These are phyloP conservation scores for Biston stratarius DNA, from an alignment of 2,888 invertebrate genomes.

Conservation along the genomic window DNA sequence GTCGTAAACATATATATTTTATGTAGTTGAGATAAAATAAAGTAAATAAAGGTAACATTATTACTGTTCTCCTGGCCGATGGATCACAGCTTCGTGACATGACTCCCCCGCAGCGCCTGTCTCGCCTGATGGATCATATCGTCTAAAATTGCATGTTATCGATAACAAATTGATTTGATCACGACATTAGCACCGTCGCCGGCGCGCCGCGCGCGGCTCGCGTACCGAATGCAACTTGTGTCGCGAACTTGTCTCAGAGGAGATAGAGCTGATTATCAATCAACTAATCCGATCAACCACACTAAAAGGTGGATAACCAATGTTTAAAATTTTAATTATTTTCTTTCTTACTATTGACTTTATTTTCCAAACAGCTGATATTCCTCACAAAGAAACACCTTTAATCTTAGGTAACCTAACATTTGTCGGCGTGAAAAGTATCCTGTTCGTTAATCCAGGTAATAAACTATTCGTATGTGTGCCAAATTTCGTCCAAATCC, in stretches of 20 bases:
- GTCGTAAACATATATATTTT: no score
- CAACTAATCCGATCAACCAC: neutral
- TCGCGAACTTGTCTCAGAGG: conserved; percentile 1
- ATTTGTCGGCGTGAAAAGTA: no score
- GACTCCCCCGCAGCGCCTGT: neutral
- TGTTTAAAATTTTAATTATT: no score
- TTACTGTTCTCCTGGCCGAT: neutral
- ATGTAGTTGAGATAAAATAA: no score
- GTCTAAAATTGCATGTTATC: conserved; percentile 21
- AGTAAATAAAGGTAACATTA: neutral
- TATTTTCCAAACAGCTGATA: no score
- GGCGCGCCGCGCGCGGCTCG: neutral
- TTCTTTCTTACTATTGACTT: no score
- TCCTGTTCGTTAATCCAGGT: no score
- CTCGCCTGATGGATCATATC: neutral
- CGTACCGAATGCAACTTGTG: neutral
- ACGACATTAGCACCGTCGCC: conserved; percentile 6
- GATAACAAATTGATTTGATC: conserved; percentile 21
- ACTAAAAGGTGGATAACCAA: neutral
- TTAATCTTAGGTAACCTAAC: no score
- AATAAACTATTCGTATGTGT: no score
- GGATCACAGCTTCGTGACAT: neutral
- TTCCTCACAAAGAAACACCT: no score
- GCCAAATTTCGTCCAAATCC: no score
- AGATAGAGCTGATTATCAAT: neutral